Conservation (phyloP, 2,797 vertebrate species). For the Eulemur rubriventer region DNA sequence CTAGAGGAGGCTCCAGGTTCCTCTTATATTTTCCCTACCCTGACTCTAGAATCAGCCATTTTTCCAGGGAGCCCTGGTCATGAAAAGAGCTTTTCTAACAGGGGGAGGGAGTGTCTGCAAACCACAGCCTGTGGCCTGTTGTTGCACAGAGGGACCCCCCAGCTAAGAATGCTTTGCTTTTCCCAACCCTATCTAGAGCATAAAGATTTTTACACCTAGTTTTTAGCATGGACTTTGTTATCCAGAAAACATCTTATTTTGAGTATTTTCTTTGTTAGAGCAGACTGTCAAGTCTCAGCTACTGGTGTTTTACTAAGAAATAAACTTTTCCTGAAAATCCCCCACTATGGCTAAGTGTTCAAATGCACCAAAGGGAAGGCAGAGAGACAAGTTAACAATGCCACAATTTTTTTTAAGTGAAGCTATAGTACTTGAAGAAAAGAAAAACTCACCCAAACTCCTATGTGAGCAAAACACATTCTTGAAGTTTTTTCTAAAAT, state of each 20-base stretch:
- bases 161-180: not conserved
- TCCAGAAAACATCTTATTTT: not conserved
- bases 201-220: not conserved
- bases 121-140: not conserved
- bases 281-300: not conserved
- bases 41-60: not conserved
- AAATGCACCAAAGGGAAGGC: not conserved
- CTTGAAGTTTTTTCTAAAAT: not conserved
- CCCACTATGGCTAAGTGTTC: not conserved
- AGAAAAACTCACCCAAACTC: not conserved
- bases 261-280: not conserved
- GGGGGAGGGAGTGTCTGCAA: not conserved
- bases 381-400: not conserved
- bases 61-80: not conserved
- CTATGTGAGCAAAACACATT: not conserved
- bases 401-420: not conserved
- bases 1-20: not conserved
- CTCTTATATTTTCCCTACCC: not conserved
- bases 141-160: too few relatives aligned
- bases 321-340: not conserved
- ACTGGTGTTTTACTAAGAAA: not conserved
- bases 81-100: not conserved
- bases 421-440: not conserved
- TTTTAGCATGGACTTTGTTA: not conserved
- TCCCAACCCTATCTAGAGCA: not conserved